Evolutionary conservation across 2,113 vertebrate genomes (phyloP), one percentile per base, ranked within the genome.

Genomic region (Percina caprodes): DNA sequence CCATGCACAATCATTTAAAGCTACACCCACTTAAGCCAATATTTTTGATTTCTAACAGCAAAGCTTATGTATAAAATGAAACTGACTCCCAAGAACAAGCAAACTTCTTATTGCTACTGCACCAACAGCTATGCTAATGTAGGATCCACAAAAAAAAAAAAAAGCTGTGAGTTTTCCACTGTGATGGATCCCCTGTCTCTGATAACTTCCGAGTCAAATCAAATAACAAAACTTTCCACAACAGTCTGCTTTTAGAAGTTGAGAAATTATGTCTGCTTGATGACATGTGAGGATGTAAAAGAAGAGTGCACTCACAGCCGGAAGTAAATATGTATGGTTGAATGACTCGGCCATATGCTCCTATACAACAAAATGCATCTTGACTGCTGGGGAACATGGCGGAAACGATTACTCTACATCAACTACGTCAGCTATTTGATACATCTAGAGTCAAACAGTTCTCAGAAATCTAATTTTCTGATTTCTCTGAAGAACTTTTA

Each of bases 281-380:
- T 26, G 54, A 52, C 69, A 67, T 68, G 19, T 77, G 72, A 79
- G 69, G 61, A 56, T 48, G 67, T 73, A 61, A 30, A 26, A 15
- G 35, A 52, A 52, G 56, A 39, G 33, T 48, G 59, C 58, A 30
- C 45, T 52, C 80, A 48, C 74, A 76, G 77, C 79, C 74, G 68
- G 69, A 72, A 71, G 74, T 69, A 56, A 76, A 16, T 1, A 18
- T 65, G 33, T 16, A 49, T 18, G 73, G 70, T 73, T 80, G 74
- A 83, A 66, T 77, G 71, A 69, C 21, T 86, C 49, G 30, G 63
- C 88, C 92, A 89, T 87, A 86, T 91, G 89, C 84, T 84, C 30
- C 58, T 45, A 7, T 30, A 54, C 19, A 60, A 39, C 54, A 19
- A 39, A 61, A 58, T 67, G 45, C 59, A 74, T 85, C 76, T 58